Evolutionary conservation across 2,113 vertebrate genomes (phyloP).

Genomic region (Crotalus viridis): DNA sequence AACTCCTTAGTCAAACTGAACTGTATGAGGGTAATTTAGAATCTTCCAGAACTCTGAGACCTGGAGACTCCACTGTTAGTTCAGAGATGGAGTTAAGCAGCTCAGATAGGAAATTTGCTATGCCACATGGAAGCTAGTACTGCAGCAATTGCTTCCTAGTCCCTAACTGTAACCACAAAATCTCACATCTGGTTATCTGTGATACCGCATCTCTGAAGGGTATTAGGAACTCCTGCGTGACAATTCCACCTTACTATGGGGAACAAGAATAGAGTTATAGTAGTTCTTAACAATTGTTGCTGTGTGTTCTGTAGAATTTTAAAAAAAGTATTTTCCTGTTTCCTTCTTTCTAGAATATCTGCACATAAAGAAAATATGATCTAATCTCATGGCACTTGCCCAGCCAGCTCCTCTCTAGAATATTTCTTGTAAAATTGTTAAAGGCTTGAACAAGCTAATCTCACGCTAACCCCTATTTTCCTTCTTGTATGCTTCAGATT

Average conservation of each 20-base stretch:
- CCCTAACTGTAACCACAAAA: too few relatives aligned
- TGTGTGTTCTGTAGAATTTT: not conserved
- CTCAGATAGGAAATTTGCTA: not conserved
- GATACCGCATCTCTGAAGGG: not conserved
- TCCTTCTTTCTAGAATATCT: not conserved
- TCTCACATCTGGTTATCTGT: not conserved
- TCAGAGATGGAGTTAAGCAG: not conserved
- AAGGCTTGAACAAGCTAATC: not conserved
- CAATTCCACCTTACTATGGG: not conserved
- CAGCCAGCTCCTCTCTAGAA: not conserved
- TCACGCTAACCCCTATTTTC: not conserved
- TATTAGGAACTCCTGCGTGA: not conserved
- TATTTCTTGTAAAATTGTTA: not conserved
- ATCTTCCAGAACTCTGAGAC: not conserved
- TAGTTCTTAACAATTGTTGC: not conserved
- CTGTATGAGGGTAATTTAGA: not conserved
- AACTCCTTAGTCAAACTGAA: not conserved
- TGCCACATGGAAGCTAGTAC: not conserved
- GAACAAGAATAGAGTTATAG: not conserved
- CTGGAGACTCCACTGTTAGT: not conserved
- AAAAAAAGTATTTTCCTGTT: not conserved
- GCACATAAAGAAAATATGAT: not conserved
- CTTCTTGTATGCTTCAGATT: not conserved
- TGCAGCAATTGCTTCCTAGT: not conserved
- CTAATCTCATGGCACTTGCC: not conserved